Conservation (phyloP, 2,888 invertebrate species). For the Parthenolecanium corni region DNA sequence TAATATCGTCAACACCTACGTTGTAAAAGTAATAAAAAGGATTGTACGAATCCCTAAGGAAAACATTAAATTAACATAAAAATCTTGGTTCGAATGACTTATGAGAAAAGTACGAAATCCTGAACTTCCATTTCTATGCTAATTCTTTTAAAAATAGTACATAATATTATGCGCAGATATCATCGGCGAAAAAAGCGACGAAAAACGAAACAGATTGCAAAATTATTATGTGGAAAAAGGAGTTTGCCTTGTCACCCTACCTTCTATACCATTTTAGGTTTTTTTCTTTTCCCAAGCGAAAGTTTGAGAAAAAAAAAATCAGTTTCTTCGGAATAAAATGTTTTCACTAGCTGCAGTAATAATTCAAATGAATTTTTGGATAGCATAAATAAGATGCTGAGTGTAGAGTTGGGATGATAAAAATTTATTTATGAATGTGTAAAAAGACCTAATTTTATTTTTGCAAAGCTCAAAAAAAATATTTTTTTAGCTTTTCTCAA, state of each 20-base stretch:
- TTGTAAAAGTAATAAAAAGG: constrained; percentile 29
- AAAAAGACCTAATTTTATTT: too few species aligned
- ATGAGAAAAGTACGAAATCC: constrained; percentile 29
- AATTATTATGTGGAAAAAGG: constrained; percentile 25
- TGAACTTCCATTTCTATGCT: constrained; percentile 29
- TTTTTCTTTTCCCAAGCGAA: too few species aligned
- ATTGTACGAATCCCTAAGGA: constrained; percentile 21
- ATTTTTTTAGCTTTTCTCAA: too few species aligned
- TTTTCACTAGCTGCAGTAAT: too few species aligned
- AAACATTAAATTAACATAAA: constrained; percentile 30
- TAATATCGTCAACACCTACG: constrained; percentile 25
- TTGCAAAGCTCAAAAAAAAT: too few species aligned
- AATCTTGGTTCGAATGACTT: constrained; percentile 22
- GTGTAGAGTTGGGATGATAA: too few species aligned
- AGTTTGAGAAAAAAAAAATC: too few species aligned
- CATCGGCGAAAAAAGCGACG: constrained; percentile 23
- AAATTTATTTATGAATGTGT: too few species aligned
- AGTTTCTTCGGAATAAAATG: too few species aligned
- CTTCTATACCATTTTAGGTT: too few species aligned
- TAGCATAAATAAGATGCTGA: too few species aligned
- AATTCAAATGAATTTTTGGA: too few species aligned
- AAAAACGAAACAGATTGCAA: constrained; percentile 28
- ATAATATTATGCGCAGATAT: constrained; percentile 27
- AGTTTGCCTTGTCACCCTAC: neutral
- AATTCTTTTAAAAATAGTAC: constrained; percentile 27